phyloP scores from a whole-genome alignment of 2,797 vertebrate species.

The Lemur catta region DNA sequence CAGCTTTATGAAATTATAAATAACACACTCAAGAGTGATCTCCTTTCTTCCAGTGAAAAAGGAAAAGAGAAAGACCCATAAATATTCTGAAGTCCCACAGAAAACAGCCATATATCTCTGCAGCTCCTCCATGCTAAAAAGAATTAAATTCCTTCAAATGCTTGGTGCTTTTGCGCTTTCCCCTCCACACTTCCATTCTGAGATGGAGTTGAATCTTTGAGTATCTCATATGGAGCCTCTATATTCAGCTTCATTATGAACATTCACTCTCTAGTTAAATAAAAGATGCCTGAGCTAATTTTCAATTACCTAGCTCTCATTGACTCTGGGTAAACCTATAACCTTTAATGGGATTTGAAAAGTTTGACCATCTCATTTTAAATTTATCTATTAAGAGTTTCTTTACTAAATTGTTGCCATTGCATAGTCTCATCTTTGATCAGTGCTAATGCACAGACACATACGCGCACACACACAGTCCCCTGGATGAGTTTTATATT shows the following conservation, averaged over 20 bases:
- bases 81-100: constrained; percentile 76
- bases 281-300: not conserved
- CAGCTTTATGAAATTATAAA: constrained; percentile 95
- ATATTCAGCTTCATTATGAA: not conserved
- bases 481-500: not conserved
- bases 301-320: not conserved
- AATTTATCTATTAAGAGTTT: constrained; percentile 13
- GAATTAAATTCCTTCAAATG: constrained; percentile 73
- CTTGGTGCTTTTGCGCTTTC: constrained; percentile 54
- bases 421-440: not conserved
- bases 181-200: constrained; percentile 41
- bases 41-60: constrained; percentile 79
- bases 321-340: not conserved
- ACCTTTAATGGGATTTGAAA: constrained; percentile 3
- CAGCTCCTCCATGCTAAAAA: constrained; percentile 65
- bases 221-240: not conserved
- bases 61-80: constrained; percentile 82
- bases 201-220: constrained; percentile 59
- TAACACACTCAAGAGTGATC: constrained; percentile 83
- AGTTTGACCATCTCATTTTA: constrained; percentile 24
- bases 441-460: not conserved
- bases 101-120: constrained; percentile 76
- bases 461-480: not conserved
- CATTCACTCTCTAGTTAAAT: not conserved
- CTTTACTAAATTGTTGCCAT: not conserved